These are phyloP conservation scores for Chamaetylas fuelleborni DNA, from an alignment of 2,113 vertebrate genomes.

Conservation along the genomic window DNA sequence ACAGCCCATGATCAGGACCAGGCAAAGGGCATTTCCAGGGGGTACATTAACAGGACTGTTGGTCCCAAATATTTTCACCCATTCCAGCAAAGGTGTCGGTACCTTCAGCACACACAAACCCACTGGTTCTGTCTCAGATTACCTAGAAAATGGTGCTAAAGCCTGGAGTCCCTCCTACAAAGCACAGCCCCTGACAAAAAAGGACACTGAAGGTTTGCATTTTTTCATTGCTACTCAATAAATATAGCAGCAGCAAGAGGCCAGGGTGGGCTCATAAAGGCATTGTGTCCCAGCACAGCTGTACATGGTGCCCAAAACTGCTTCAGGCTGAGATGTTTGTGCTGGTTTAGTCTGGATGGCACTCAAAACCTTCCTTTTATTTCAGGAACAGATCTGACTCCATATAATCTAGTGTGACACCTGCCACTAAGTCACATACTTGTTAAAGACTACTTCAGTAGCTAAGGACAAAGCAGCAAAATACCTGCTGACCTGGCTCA, in stretches of 20 bases:
- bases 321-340: background rate
- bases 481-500: background rate
- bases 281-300: fast-evolving
- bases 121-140: background rate
- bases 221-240: background rate
- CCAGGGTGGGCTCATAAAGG: background rate
- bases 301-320: background rate
- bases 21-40: background rate
- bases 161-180: background rate
- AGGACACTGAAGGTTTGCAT: background rate
- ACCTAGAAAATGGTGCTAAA: background rate
- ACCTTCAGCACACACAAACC: background rate
- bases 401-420: background rate
- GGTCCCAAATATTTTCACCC: background rate
- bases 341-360: background rate
- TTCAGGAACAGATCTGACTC: background rate
- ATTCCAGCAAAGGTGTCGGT: background rate
- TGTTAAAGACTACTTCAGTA: background rate
- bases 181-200: background rate
- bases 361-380: background rate
- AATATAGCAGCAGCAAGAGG: background rate
- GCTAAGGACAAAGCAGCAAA: background rate
- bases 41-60: background rate
- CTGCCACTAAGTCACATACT: background rate
- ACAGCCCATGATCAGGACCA: background rate